A percentile compares a stretch with the other conserved stretches of the same genome.
phyloP scores from a whole-genome alignment of 2,113 vertebrate genomes.

The Turnix velox region DNA sequence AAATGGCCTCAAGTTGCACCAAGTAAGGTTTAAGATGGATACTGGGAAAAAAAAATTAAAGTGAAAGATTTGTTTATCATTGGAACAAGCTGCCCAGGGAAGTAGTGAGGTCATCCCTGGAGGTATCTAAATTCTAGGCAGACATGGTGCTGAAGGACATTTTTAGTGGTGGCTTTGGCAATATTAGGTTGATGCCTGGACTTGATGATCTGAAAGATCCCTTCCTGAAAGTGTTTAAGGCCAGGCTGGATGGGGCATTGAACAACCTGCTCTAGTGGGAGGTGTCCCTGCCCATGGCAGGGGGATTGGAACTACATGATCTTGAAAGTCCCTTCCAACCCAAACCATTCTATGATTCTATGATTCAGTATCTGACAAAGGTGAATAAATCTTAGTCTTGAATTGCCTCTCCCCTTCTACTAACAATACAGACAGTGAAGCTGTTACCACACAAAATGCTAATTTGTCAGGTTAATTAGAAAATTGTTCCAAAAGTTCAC shows the following conservation, averaged over 20 bases:
- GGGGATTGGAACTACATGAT: too few species aligned
- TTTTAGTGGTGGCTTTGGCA: not conserved
- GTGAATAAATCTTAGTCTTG: not conserved
- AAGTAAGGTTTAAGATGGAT: not conserved
- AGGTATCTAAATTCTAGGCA: not conserved
- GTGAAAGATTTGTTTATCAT: not conserved
- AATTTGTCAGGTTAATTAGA: not conserved
- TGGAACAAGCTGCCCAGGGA: not conserved
- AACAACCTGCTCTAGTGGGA: too few species aligned
- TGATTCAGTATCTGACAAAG: not conserved
- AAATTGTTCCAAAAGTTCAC: not conserved
- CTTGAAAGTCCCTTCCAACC: not conserved
- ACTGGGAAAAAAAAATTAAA: not conserved
- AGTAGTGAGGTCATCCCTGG: not conserved
- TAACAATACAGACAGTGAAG: not conserved
- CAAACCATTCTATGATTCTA: not conserved
- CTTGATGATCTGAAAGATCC: not conserved
- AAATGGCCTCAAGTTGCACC: not conserved
- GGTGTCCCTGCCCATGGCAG: too few species aligned
- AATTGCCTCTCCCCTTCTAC: fast-evolving
- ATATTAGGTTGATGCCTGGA: not conserved
- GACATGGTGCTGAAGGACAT: not conserved
- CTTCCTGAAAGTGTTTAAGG: too few species aligned
- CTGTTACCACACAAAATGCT: not conserved
- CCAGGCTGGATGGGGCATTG: too few species aligned